Conservation (phyloP, 2,797 vertebrate species). For the Acipenser ruthenus region DNA sequence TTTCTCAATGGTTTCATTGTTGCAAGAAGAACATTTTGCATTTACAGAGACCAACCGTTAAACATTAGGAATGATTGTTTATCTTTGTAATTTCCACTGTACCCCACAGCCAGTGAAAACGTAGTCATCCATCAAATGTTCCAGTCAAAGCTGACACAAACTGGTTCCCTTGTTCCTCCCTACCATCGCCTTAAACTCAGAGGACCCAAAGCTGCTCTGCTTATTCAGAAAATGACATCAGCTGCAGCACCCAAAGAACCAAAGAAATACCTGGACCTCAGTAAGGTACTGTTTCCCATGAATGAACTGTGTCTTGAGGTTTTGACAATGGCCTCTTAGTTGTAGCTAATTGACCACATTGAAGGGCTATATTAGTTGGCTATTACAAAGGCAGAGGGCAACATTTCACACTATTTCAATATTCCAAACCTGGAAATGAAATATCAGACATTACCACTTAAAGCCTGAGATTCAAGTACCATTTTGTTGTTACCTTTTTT, state of each 20-base stretch:
- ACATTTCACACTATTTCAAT: too few species aligned
- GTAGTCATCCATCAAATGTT: constrained; percentile 86
- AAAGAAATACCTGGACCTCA: constrained; percentile 72
- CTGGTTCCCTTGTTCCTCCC: constrained; percentile 77
- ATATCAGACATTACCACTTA: too few species aligned
- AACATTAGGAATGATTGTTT: constrained; percentile 43
- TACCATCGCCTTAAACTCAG: constrained; percentile 63
- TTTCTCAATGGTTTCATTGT: constrained; percentile 15
- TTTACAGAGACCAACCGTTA: constrained; percentile 30
- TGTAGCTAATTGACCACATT: neutral
- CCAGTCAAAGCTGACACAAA: constrained; percentile 86
- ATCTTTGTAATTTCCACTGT: constrained; percentile 26
- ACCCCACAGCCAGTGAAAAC: constrained; percentile 79
- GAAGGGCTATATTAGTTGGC: too few species aligned
- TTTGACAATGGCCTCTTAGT: neutral
- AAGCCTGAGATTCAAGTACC: too few species aligned
- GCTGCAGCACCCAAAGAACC: constrained; percentile 48
- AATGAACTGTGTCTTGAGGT: neutral
- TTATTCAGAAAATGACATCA: constrained; percentile 57
- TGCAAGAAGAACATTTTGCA: neutral
- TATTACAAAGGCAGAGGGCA: too few species aligned
- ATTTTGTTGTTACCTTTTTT: too few species aligned
- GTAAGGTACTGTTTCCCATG: constrained; percentile 63
- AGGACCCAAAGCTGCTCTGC: constrained; percentile 69
- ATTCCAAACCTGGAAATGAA: too few species aligned